Conservation (phyloP, 1,140 invertebrate genomes). For the Drosophila guanche region DNA sequence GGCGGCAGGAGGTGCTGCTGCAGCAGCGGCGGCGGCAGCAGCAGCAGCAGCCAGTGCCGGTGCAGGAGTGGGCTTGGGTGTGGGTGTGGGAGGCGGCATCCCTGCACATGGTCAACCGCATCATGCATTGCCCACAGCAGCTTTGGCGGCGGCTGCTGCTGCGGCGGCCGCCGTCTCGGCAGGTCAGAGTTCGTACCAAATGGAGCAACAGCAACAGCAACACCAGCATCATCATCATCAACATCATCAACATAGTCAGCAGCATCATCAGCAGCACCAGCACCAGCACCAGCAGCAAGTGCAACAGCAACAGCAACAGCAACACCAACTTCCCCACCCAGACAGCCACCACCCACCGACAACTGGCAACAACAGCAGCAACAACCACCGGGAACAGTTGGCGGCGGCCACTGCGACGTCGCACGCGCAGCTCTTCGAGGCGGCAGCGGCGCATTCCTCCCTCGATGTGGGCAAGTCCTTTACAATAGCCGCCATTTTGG, state of each 20-base stretch:
- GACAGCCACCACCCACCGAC: constrained; percentile 52
- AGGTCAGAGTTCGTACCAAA: constrained; percentile 79
- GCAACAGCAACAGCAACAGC: constrained; percentile 29
- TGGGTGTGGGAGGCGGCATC: constrained; percentile 34
- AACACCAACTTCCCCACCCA: constrained; percentile 22
- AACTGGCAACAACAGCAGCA: constrained; percentile 38
- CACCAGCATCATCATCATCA: constrained; percentile 46
- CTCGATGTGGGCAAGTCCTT: constrained; percentile 87
- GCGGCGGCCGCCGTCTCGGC: constrained; percentile 60
- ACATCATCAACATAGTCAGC: constrained; percentile 39
- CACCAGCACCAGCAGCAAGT: constrained; percentile 41
- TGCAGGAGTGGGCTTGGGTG: constrained; percentile 12
- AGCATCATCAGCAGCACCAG: constrained; percentile 50
- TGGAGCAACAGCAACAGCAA: constrained; percentile 63
- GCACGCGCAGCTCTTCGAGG: constrained; percentile 74
- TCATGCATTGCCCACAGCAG: constrained; percentile 66
- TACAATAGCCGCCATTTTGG: constrained; percentile 92
- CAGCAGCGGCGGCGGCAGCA: constrained; percentile 20
- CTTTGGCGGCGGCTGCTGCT: constrained; percentile 64
- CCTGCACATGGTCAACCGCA: constrained; percentile 67
- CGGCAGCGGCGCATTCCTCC: constrained; percentile 78
- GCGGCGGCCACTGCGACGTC: constrained; percentile 69
- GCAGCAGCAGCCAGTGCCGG: constrained; percentile 30
- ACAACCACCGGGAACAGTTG: constrained; percentile 66
- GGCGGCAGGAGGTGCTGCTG: constrained; percentile 45